A percentile compares a stretch with the other conserved stretches of the same genome.
These are phyloP conservation scores for Romanomermis culicivorax DNA, from an alignment of 2,888 invertebrate species.

Conservation along the genomic window DNA sequence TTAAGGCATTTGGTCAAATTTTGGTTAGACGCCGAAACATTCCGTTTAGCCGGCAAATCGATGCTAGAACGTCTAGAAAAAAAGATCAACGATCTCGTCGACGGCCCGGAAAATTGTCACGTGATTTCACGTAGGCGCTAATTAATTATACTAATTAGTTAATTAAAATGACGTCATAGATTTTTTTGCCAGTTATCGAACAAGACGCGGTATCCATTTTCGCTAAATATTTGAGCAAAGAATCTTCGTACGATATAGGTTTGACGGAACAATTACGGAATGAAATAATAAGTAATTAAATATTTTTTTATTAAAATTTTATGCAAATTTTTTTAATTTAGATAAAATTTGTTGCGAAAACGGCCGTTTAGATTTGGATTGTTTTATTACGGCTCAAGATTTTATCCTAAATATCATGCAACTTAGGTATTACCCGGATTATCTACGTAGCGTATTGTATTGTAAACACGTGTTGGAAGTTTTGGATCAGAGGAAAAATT, in stretches of 20 bases:
- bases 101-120: no score
- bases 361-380: slow-evolving; percentile 44
- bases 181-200: slow-evolving; percentile 29
- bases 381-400: slow-evolving; percentile 51
- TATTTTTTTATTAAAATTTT: not conserved
- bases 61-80: no score
- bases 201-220: slow-evolving; percentile 47
- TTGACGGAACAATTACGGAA: slow-evolving; percentile 30
- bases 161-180: no score
- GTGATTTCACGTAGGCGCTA: no score
- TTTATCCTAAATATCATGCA: slow-evolving; percentile 47
- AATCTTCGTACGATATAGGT: slow-evolving; percentile 35
- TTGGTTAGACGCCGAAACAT: slow-evolving; percentile 35
- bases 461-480: slow-evolving; percentile 82
- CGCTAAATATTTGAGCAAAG: slow-evolving; percentile 51
- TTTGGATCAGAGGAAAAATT: slow-evolving; percentile 48
- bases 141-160: no score
- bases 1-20: slow-evolving; percentile 31
- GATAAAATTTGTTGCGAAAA: slow-evolving; percentile 44
- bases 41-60: no score
- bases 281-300: slow-evolving; percentile 29
- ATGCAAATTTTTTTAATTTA: slow-evolving; percentile 20
- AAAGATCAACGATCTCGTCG: no score
- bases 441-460: slow-evolving; percentile 60
- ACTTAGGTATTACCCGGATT: slow-evolving; percentile 47